Evolutionary conservation across 2,113 vertebrate species (phyloP).

Genomic region (Catharus fuscescens): DNA sequence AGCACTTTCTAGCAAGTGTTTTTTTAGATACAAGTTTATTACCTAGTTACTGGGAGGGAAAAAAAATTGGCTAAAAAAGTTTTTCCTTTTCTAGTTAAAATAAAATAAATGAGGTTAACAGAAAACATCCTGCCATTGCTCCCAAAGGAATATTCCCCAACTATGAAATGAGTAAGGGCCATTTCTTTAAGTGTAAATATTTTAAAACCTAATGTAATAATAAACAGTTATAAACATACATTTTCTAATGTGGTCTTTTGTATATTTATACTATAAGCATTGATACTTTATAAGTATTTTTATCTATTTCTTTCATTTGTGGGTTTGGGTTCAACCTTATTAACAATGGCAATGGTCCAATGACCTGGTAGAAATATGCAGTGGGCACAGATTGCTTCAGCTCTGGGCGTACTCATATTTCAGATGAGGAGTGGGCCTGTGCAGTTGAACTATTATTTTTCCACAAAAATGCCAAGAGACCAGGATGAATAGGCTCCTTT

Average conservation of each 20-base stretch:
- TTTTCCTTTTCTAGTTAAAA: slow-evolving; percentile 67
- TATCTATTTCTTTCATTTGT: slow-evolving; percentile 41
- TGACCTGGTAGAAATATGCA: slow-evolving; percentile 27
- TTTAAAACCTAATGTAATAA: slow-evolving; percentile 28
- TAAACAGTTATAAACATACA: background rate
- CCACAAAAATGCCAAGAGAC: slow-evolving; percentile 40
- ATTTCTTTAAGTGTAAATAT: slow-evolving; percentile 37
- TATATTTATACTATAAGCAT: slow-evolving; percentile 13
- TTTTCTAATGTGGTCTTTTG: background rate
- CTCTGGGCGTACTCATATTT: slow-evolving; percentile 40
- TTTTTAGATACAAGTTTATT: slow-evolving; percentile 75
- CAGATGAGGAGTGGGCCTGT: slow-evolving; percentile 50
- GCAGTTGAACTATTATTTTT: slow-evolving; percentile 61
- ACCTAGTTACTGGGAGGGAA: slow-evolving; percentile 32
- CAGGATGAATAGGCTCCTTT: slow-evolving; percentile 55
- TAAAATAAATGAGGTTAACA: slow-evolving; percentile 57
- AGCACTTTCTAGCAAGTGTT: slow-evolving; percentile 76
- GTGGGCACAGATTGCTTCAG: slow-evolving; percentile 18
- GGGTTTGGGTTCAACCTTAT: slow-evolving; percentile 33
- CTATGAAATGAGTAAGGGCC: slow-evolving; percentile 13
- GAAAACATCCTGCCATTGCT: slow-evolving; percentile 72
- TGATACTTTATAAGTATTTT: slow-evolving; percentile 13
- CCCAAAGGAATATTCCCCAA: slow-evolving; percentile 49
- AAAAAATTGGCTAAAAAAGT: slow-evolving; percentile 59
- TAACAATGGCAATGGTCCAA: slow-evolving; percentile 28